Base-by-base conservation (phyloP, 2,888 invertebrate genomes). In the Trichogramma dendrolimi region DNA sequence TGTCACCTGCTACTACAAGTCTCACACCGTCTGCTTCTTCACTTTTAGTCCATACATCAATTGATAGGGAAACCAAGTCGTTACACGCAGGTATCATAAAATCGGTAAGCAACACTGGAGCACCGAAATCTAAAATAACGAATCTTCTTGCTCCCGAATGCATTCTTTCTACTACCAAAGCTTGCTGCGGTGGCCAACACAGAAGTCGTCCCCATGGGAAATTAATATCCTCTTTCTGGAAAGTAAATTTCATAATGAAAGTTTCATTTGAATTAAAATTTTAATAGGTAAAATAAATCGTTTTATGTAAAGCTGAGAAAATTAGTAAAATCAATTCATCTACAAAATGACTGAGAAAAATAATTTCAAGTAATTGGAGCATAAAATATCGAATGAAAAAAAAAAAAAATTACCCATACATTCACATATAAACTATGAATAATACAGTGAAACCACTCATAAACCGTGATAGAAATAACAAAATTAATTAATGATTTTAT, bases 81-180 rank as follows among this genome's bases (percentile, higher is more conserved):
- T 87, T 86, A 72, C 91, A 92, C 1, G 89, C 85, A 1, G 92
- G 92, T 68, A 93, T 88, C 71, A 89, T 84, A 69, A 95, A 81
- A 79, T 96, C 96, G 0, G 95, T 96, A 47, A 96, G 84, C 2
- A 93, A 81, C 58, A 95, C 84, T 0, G 91, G 87, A 69, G 91
- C 88, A 4, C 95, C 94, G 78, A 96, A 94, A 81, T 96, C 96
- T 44, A 96, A 82, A 8, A 93, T 91, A 61, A 95, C 93, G 81
- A 91, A 94, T 61, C 95, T 85, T n/a, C 95, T 83, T 0, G 94
- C 95, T 59, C 95, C 93, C 0, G 94, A 93, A 80, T 94, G 93
- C 91, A 96, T 94, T 62, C 94, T 83, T 75, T 96, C 95, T 51
- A 96, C 92, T 14, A 95, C 90, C 64, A 96, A 84, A 70, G 90